phyloP scores from a whole-genome alignment of 2,797 vertebrate genomes.

The Bovichtus variegatus region DNA sequence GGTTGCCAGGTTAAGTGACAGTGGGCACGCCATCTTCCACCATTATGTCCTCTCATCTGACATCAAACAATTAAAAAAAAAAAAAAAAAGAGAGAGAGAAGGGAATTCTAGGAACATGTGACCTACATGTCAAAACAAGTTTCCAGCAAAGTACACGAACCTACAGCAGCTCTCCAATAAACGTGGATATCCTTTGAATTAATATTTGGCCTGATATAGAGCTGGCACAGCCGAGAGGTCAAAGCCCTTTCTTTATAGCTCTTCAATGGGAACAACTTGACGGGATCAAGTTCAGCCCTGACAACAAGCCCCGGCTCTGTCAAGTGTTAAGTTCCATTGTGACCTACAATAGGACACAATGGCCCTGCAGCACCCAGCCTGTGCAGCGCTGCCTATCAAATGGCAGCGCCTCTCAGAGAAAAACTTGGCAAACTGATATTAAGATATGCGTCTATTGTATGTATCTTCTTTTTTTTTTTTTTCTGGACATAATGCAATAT shows the following conservation, averaged over 20 bases:
- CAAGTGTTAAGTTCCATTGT: constrained; percentile 89
- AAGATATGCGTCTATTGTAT: constrained; percentile 33
- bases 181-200: constrained; percentile 31
- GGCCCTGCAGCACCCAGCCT: constrained; percentile 68
- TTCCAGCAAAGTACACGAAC: constrained; percentile 15
- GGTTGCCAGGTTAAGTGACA: constrained; percentile 58
- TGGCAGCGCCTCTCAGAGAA: constrained; percentile 62
- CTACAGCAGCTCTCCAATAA: constrained; percentile 25
- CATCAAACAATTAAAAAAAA: background rate
- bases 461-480: constrained; percentile 7
- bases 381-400: constrained; percentile 67
- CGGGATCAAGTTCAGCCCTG: constrained; percentile 86
- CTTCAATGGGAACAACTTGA: constrained; percentile 81
- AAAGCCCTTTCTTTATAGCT: constrained; percentile 78
- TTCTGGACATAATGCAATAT: background rate
- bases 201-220: constrained; percentile 58
- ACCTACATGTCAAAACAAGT: constrained; percentile 46
- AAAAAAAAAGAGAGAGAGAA: no score
- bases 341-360: constrained; percentile 83
- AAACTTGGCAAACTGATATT: constrained; percentile 65
- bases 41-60: constrained; percentile 2
- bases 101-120: background rate
- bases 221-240: constrained; percentile 71
- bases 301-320: constrained; percentile 83
- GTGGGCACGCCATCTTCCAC: background rate